These are phyloP conservation scores for Cheilosia grossa DNA, from an alignment of 2,888 invertebrate species.

Conservation along the genomic window DNA sequence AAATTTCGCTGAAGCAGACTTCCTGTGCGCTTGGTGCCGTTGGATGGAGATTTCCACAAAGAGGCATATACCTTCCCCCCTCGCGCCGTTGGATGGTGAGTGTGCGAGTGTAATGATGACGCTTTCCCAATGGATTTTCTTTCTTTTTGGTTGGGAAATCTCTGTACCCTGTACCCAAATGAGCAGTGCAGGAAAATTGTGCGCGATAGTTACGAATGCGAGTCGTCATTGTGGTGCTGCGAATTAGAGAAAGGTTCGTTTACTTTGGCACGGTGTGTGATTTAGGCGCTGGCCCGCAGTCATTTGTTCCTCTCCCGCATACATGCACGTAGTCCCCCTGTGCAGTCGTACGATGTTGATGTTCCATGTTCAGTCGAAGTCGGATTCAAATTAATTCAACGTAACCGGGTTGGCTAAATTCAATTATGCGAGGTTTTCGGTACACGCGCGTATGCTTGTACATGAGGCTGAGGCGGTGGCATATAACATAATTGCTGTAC, in stretches of 20 bases:
- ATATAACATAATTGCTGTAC: conserved; percentile 7
- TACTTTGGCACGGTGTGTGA: conserved; percentile 66
- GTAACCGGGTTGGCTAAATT: conserved; percentile 71
- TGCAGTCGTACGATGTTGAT: conserved; percentile 4
- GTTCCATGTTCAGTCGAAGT: conserved; percentile 30
- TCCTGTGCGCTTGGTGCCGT: conserved; percentile 27
- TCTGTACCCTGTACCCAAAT: conserved; percentile 37
- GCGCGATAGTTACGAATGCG: conserved; percentile 53
- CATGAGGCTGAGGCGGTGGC: neutral
- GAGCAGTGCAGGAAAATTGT: conserved; percentile 61
- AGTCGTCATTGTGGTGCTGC: conserved; percentile 52
- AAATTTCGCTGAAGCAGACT: conserved; percentile 46
- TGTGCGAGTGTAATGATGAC: conserved; percentile 38
- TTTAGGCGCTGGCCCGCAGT: conserved; percentile 63
- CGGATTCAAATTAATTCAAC: conserved; percentile 70
- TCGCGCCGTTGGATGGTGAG: conserved; percentile 18
- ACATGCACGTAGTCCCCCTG: neutral
- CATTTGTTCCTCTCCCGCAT: conserved; percentile 10
- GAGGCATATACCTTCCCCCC: neutral
- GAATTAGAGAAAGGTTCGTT: conserved; percentile 73
- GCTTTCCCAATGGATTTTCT: conserved; percentile 60
- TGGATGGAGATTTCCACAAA: conserved; percentile 9
- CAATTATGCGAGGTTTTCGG: conserved; percentile 64
- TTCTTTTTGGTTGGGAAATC: conserved; percentile 38
- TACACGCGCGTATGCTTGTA: neutral